These are phyloP conservation scores for Coregonus ussuriensis DNA, from an alignment of 2,797 vertebrate species.

Conservation along the genomic window DNA sequence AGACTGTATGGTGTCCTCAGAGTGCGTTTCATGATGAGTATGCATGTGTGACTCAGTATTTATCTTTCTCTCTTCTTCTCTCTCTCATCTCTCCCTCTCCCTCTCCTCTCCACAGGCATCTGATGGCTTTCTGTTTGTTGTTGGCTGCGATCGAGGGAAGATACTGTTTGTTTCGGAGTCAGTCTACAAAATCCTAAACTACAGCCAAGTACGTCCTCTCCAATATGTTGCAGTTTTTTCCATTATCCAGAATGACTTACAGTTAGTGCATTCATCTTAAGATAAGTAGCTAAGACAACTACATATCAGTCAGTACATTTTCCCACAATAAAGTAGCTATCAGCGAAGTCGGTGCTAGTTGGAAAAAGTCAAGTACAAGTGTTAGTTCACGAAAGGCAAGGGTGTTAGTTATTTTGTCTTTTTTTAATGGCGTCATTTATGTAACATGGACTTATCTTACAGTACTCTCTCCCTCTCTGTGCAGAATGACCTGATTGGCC, in stretches of 20 bases:
- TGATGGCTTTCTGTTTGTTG: conserved; percentile 98
- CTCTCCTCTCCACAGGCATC: conserved; percentile 81
- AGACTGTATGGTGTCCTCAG: not conserved
- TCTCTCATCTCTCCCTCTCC: not conserved
- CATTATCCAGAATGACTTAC: not conserved
- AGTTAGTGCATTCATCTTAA: too few relatives aligned
- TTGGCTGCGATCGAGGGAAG: conserved; percentile 97
- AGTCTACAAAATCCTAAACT: conserved; percentile 98
- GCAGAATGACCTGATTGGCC: conserved; percentile 97
- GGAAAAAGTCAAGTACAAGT: too few relatives aligned
- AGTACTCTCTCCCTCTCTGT: conserved; percentile 2
- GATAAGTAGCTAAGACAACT: too few relatives aligned
- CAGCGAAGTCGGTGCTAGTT: too few relatives aligned
- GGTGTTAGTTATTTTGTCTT: too few relatives aligned
- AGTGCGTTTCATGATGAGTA: not conserved
- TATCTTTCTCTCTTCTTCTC: not conserved
- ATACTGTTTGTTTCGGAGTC: conserved; percentile 99
- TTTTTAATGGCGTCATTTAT: not conserved
- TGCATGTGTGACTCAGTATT: not conserved
- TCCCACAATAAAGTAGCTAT: too few relatives aligned
- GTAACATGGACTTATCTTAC: not conserved
- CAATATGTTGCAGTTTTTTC: not conserved
- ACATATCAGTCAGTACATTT: too few relatives aligned
- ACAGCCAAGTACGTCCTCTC: conserved; percentile 86
- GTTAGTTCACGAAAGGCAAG: too few relatives aligned